Base-by-base conservation (phyloP, 2,797 vertebrate genomes). In the Squalus acanthias region DNA sequence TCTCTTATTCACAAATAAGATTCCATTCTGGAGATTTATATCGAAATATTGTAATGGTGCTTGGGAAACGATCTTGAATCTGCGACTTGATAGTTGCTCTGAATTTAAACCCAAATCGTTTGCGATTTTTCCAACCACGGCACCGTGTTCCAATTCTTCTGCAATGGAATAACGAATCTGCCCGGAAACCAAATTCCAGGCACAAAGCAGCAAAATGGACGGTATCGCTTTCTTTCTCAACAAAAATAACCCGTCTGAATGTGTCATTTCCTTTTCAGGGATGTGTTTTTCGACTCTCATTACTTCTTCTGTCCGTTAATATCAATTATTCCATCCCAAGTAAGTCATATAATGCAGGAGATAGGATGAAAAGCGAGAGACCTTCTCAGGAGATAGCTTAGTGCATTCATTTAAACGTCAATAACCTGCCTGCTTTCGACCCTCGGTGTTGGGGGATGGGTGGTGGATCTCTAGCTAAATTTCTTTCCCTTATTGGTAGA, bases 11-110 rank as follows among this genome's bases (percentile, higher is more conserved):
- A 97, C 97, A 74, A 97, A 97, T 96, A 97, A 96, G 89, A 97
- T 96, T 96, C 97, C 97, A 89, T 97, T 97, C 96, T 97, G 97
- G 96, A 97, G 96, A 97, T 97, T 97, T 96, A 97, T 96, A 89
- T 97, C 96, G 72, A 97, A 97, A 97, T 97, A 97, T 97, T 96
- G 97, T 88, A 97, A 97, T 96, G 97, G 97, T 96, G 96, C 97
- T 97, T 97, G 97, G 0, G 63, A 65, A 95, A 97, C 97, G 89
- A 97, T 97, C 97, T 97, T 97, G 96, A 97, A 96, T 96, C 96
- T 97, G 29, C 97, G 97, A 96, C 97, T 97, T 95, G 97, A 96
- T n/a, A 97, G 97, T 85, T 97, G 97, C 95, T 96, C 97, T 94
- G 96, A 72, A 93, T 97, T 96, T 96, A 97, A 6, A 96, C 96